Evolutionary conservation across 2,113 vertebrate genomes (phyloP).

Genomic region (Pagrus major): DNA sequence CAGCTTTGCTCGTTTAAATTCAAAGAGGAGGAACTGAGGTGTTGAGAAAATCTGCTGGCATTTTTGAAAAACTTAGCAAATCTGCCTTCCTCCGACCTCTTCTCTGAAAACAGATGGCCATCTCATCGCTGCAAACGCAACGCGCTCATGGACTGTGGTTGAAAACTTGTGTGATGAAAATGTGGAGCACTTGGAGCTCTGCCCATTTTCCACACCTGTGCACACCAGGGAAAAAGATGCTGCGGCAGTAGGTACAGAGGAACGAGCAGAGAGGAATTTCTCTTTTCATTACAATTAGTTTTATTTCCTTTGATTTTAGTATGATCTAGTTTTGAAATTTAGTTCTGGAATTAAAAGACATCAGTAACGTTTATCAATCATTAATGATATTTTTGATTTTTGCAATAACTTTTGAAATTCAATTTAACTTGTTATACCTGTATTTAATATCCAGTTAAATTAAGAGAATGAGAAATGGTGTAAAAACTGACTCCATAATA

Average conservation of each 20-base stretch:
- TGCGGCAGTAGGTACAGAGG: neutral
- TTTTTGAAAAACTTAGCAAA: constrained; percentile 2
- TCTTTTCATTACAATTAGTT: no score
- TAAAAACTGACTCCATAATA: neutral
- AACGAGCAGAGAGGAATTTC: neutral
- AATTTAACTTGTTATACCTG: no score
- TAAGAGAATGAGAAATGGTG: neutral
- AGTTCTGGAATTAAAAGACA: neutral
- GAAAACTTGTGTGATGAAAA: constrained; percentile 15
- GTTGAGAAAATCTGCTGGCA: constrained; percentile 13
- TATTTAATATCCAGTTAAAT: no score
- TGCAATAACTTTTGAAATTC: neutral
- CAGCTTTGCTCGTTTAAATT: constrained; percentile 14
- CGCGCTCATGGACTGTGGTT: neutral
- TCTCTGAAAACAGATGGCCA: constrained; percentile 50
- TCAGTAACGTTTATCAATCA: no score
- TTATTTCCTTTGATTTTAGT: neutral
- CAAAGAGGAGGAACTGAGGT: neutral
- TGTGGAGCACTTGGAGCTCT: constrained; percentile 28
- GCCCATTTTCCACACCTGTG: constrained; percentile 50
- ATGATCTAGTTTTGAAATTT: neutral
- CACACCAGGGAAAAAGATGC: constrained; percentile 11
- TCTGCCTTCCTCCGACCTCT: constrained; percentile 19
- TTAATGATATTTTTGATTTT: no score
- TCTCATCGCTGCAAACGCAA: constrained; percentile 25